Evolutionary conservation across 2,888 invertebrate species (phyloP).

Genomic region (Allygus modestus): DNA sequence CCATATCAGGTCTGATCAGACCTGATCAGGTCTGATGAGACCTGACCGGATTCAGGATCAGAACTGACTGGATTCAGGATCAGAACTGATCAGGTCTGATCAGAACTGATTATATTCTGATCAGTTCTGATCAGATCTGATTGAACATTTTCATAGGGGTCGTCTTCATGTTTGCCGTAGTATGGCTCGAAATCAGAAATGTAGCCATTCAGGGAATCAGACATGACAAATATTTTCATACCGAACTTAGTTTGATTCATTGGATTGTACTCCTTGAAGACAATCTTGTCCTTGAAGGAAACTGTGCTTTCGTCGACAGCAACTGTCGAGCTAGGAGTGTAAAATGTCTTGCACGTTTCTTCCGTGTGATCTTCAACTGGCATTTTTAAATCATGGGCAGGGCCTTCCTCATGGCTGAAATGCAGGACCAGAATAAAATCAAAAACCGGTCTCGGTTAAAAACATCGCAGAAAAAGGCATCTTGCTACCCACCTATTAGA

Average conservation of each 20-base stretch:
- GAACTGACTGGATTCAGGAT: too few relatives aligned
- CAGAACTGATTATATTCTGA: too few relatives aligned
- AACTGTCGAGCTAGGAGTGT: not conserved
- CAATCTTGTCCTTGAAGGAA: slow-evolving; percentile 11
- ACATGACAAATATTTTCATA: slow-evolving; percentile 23
- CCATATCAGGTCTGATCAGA: too few relatives aligned
- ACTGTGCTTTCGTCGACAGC: slow-evolving; percentile 29
- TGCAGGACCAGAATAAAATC: not conserved
- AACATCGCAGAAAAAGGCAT: not conserved
- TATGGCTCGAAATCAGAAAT: not conserved
- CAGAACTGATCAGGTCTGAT: too few relatives aligned
- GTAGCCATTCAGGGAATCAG: slow-evolving; percentile 5
- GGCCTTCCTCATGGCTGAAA: slow-evolving; percentile 12
- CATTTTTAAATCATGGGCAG: not conserved
- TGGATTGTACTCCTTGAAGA: slow-evolving; percentile 4
- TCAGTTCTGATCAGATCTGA: too few relatives aligned
- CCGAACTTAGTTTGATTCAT: slow-evolving; percentile 4
- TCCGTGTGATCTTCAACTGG: not conserved
- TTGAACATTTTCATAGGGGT: too few relatives aligned
- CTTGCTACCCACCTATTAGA: not conserved
- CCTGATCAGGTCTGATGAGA: too few relatives aligned
- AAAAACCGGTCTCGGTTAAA: not conserved
- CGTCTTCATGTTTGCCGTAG: not conserved
- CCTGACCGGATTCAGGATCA: too few relatives aligned
- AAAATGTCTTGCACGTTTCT: slow-evolving; percentile 3